Evolutionary conservation across 2,888 invertebrate species (phyloP), one percentile per base, ranked within the genome.

Genomic region (Ceriagrion tenellum): DNA sequence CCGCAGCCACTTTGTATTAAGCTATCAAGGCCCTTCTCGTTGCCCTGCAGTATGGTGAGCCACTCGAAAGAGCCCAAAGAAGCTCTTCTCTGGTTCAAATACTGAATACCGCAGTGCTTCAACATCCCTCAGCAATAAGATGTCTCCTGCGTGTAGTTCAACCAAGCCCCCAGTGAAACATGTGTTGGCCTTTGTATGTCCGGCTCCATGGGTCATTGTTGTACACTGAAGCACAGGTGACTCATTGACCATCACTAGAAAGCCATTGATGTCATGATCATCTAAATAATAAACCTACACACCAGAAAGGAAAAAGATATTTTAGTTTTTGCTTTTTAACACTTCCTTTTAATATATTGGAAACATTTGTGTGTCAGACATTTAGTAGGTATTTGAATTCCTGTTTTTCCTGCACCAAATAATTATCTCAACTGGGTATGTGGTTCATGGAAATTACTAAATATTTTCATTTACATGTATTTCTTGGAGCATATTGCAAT

Each of bases 11-110:
- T 8, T 18, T 35, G 3, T 0, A 18, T 30, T 35, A 35, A 8
- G 35, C 12, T 18, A 35, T 93, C 93, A 93, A 69, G 69, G 69
- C 74, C 93, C 93, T 93, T 93, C 93, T n/a, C 93, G 63, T 69
- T 63, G 63, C 63, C 16, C n/a, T 40, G 40, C 18, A 26, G 40
- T 10, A 12, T 47, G 69, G 23, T 95, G 95, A n/a, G 96, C 98
- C n/a, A 98, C 97, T 97, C 98, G 98, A 95, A 98, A 97, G n/a
- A 98, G 97, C 69, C 98, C 99, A 96, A 98, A 98, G 97, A 98
- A 99, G 96, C 98, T 98, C 96, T 98, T 98, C 96, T 98, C 98
- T 0, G 97, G 97, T 96, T 98, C 98, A 97, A 98, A 98, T 91
- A 98, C 97, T 0, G 98, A 98, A 96, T 98, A 98, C 95, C 98